phyloP scores from a whole-genome alignment of 2,888 invertebrate species.

The Cheiracanthium punctorium region DNA sequence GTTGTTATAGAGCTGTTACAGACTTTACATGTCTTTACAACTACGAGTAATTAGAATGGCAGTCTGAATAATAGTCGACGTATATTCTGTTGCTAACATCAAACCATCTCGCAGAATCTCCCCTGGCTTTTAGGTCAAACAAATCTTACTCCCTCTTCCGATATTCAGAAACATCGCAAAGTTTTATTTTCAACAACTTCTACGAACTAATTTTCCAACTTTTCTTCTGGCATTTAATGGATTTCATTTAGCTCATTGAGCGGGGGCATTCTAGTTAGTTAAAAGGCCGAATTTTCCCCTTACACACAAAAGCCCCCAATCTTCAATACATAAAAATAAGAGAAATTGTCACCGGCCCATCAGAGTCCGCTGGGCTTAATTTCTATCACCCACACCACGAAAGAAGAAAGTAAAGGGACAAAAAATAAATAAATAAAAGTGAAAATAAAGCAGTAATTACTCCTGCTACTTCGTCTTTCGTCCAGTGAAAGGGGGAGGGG shows the following conservation, averaged over 20 bases:
- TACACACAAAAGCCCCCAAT: background rate
- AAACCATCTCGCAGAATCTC: no score
- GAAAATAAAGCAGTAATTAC: slow-evolving; percentile 64
- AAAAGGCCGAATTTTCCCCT: background rate
- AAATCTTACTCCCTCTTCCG: no score
- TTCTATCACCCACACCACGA: slow-evolving; percentile 45
- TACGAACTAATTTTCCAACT: no score
- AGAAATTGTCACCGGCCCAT: background rate
- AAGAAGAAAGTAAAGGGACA: background rate
- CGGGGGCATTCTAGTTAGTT: background rate
- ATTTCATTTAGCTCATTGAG: background rate
- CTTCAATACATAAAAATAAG: background rate
- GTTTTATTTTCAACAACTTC: no score
- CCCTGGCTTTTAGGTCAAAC: no score
- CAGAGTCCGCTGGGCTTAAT: slow-evolving; percentile 37
- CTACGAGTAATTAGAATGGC: no score
- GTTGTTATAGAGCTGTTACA: no score
- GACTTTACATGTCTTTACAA: no score
- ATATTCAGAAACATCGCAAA: no score
- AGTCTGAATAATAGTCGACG: no score
- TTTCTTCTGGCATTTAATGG: background rate
- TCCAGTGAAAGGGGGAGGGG: background rate
- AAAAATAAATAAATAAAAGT: no score
- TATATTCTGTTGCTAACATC: no score
- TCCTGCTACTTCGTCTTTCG: background rate